Evolutionary conservation across 2,113 vertebrate genomes (phyloP), one percentile per base, ranked within the genome.

Genomic region (Brachyhypopomus occidentalis): DNA sequence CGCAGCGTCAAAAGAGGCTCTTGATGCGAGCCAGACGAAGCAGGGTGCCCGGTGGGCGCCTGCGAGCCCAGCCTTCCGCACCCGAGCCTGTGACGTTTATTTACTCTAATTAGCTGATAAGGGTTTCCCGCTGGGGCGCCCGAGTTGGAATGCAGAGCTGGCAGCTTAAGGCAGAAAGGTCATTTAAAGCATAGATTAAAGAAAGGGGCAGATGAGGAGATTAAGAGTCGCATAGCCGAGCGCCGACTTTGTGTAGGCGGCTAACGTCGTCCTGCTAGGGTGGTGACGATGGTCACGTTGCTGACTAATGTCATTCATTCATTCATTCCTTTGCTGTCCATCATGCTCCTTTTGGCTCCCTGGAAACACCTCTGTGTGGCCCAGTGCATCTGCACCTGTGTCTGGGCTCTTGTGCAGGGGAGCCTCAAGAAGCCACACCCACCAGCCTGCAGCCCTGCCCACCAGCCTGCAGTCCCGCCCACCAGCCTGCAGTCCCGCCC

Each of bases 61-160:
- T 52, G 7, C 45, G 0, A 45, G 41, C 6, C 27, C 3, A 36
- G 66, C 48, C 25, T 72, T 77, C 71, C 73, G 62, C 71, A 41
- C 67, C 27, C 11, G 72, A 67, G 77, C 72, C 59, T 58, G 41
- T 55, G 74, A 58, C 69, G 78, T 72, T 72, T 75, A 80, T 34
- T n/a, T 75, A 72, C 71, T 80, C 41, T 80, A 70, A 77, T 77
- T 80, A 84, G 41, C 22, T 19, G 52, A 60, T 71, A 56, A 75
- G 34, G 55, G 52, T 72, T 80, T 52, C 71, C 83, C 23, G 66
- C 59, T 41, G 27, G 67, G 30, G 55, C 3, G 58, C 3, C 30
- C 63, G 60, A 11, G n/a, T 34, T 27, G 52, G 22, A 78, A 78
- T 23, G 38, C 1, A 36, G 56, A 36, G 34, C 71, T 6, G 36